Percentiles rank a stretch among this genome's conserved stretches.
These are phyloP conservation scores for Fragum whitleyi DNA, from an alignment of 2,888 invertebrate genomes.

Conservation along the genomic window DNA sequence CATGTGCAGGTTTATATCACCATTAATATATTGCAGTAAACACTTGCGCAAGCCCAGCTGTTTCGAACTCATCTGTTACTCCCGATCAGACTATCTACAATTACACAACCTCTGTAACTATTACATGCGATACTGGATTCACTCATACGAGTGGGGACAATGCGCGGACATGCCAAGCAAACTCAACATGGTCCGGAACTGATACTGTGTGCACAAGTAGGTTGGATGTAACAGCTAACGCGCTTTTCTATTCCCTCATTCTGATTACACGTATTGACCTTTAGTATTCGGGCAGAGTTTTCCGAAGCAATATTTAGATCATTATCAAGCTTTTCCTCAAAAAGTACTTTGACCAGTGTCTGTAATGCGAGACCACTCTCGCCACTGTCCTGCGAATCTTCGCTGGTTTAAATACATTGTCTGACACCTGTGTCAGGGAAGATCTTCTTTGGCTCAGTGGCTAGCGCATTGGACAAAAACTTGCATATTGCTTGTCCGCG, in stretches of 20 bases:
- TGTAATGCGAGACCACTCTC: too few relatives aligned
- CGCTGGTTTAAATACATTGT: too few relatives aligned
- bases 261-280: not conserved
- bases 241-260: not conserved
- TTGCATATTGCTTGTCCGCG: too few relatives aligned
- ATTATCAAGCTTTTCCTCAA: too few relatives aligned
- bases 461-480: too few relatives aligned
- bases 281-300: not conserved
- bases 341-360: too few relatives aligned
- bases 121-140: constrained; percentile 45
- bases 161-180: constrained; percentile 34
- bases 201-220: constrained; percentile 49
- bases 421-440: too few relatives aligned
- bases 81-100: constrained; percentile 19
- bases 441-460: too few relatives aligned
- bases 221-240: not conserved
- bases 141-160: constrained; percentile 38
- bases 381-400: too few relatives aligned
- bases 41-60: not conserved
- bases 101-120: constrained; percentile 37
- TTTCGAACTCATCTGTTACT: constrained; percentile 9
- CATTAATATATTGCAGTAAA: constrained; percentile 11
- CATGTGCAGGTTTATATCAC: too few relatives aligned
- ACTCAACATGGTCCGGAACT: constrained; percentile 32
- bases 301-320: not conserved